phyloP scores from a whole-genome alignment of 2,113 vertebrate species.

The Austrofundulus limnaeus region DNA sequence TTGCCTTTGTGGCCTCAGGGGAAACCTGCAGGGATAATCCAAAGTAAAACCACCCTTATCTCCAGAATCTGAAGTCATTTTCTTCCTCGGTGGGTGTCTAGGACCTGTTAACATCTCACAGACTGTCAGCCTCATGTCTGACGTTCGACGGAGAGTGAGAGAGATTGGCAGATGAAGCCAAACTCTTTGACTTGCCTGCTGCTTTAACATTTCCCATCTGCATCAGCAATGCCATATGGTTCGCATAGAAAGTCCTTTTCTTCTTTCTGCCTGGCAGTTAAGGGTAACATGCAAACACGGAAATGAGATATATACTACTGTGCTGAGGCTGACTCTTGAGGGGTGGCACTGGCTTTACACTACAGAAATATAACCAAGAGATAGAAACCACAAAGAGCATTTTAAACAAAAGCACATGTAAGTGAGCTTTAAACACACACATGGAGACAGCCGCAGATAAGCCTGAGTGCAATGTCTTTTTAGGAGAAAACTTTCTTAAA shows the following conservation, averaged over 20 bases:
- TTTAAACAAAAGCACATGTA: conserved; percentile 59
- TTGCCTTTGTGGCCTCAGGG: conserved; percentile 4
- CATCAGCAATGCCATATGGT: conserved; percentile 74
- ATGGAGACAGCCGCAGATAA: conserved; percentile 14
- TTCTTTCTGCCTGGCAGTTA: conserved; percentile 65
- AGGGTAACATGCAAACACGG: conserved; percentile 63
- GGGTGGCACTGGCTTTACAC: conserved; percentile 43
- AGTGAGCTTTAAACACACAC: conserved; percentile 1
- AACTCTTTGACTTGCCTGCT: conserved; percentile 40
- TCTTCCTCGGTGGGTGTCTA: conserved; percentile 29
- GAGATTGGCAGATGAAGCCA: conserved; percentile 53
- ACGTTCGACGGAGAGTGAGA: conserved; percentile 40
- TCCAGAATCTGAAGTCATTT: conserved; percentile 46
- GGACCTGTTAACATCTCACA: conserved; percentile 40
- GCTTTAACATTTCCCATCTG: conserved; percentile 67
- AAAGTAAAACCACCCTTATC: conserved; percentile 19
- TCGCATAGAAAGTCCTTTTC: conserved; percentile 71
- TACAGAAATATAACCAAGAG: conserved; percentile 46
- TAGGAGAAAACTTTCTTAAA: conserved; percentile 3
- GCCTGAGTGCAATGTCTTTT: conserved; percentile 4
- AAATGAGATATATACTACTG: conserved; percentile 71
- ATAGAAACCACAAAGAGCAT: conserved; percentile 35
- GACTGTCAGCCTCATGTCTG: conserved; percentile 55
- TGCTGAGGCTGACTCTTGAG: conserved; percentile 52
- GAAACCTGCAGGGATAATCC: background rate